Base-by-base conservation (phyloP, 2,113 vertebrate species). In the Seriola quinqueradiata region DNA sequence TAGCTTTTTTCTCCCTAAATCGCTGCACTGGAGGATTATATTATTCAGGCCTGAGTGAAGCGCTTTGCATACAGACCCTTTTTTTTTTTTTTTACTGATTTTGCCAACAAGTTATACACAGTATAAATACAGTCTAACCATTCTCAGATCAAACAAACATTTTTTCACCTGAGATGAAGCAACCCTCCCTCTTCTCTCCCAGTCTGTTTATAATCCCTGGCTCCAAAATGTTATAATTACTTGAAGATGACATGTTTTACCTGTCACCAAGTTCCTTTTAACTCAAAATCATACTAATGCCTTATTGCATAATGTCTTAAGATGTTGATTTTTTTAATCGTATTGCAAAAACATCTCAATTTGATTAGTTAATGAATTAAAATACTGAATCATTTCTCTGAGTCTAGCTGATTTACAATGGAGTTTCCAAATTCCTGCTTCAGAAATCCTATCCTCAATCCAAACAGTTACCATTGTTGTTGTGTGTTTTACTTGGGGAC, bases 1-100 rank as follows among this genome's bases (percentile, higher is more conserved):
- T 42, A 46, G 23, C 2, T 52, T 28, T 50, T 77, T 65, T 74
- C 44, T 32, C 21, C 64, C 32, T 74, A 36, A 81, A 55, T 74
- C 68, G 52, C 1, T 23, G n/a, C 6, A 12, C n/a, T 55, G 13
- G 19, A 25, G 52, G 58, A 81, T 81, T 73, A 77, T 32, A 7
- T 84, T 59, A 25, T 13, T 34, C 4, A 28, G 50, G 44, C 32
- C 23, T 73, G 25, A 57, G 19, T 52, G 23, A 5, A 13, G 54
- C 28, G 34, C 38, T 58, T 42, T 57, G 42, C 40, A 50, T 7
- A 21, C 17, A 65, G 23, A 75, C 58, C 16, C 23, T 48, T 19
- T 13, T 4, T 59, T 25, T 50, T 38, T 28, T 28, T 28, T 28
- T 28, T 28, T 28, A 6, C 3, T 23, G 55, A 60, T 28, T 59